Base-by-base conservation (phyloP, 2,888 invertebrate genomes). In the Drosophila kanekoi region DNA sequence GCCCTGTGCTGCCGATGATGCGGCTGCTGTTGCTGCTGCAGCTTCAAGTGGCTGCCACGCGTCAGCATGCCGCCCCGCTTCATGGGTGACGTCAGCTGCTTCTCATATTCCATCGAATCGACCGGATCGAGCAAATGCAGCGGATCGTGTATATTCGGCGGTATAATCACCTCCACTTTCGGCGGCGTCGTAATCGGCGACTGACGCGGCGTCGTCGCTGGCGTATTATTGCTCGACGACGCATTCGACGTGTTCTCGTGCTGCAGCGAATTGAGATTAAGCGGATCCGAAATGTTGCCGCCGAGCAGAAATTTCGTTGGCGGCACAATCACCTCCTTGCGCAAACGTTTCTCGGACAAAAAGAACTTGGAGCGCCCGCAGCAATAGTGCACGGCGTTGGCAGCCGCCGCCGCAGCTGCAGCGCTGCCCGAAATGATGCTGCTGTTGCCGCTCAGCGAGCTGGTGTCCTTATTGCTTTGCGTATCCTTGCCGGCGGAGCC, bases 261-360 rank as follows among this genome's bases (percentile, higher is more conserved):
- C 92, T 96, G 97, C 84, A 99, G 94, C 90, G 98, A 98, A 90
- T 97, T 98, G 68, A 99, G 93, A 93, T 99, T 99, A 47, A 99
- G 93, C 0, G 98, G 99, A 93, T 99, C 99, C 79, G 96, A 96
- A 79, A 98, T 98, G 92, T 98, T 98, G 9, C 98, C 99, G 45
- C 98, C 99, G 2, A 98, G 94, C 11, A 92, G 75, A 93, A 99
- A 98, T 92, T 98, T 98, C 0, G 97, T 97, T 0, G 98, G 98
- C 54, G 97, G 96, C 85, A 97, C 96, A 77, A 96, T 95, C 59
- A 94, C 94, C 77, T 96, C 95, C 86, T 96, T 96, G 76, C 96
- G 95, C 53, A 95, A 94, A 62, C 96, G 94, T 87, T 96, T 96
- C 82, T 95, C 94, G 0, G 96, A 95, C 49, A 96, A 93, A 90